Percentiles rank a stretch among this genome's conserved stretches.
Evolutionary conservation across 2,113 vertebrate species (phyloP).

Genomic region (Embiotoca jacksoni): DNA sequence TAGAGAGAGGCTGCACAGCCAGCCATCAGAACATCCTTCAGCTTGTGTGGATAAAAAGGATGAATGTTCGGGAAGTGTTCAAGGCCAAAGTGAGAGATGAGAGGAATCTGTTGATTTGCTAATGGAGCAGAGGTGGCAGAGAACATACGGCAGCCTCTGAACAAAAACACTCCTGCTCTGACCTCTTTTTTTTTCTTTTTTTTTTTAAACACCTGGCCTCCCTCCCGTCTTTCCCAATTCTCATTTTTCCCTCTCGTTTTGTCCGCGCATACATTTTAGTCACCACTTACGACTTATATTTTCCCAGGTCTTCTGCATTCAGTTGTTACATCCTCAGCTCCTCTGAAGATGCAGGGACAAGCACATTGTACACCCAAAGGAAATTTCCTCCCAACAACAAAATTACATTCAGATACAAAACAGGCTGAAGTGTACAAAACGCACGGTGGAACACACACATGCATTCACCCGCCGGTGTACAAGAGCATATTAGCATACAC

Average conservation of each 20-base stretch:
- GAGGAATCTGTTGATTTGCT: conserved; percentile 75
- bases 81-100: conserved; percentile 67
- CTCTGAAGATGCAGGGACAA: conserved; percentile 67
- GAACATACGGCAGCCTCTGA: conserved; percentile 24
- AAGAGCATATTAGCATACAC: conserved; percentile 39
- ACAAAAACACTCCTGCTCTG: conserved; percentile 49
- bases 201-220: conserved; percentile 21
- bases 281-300: conserved; percentile 41
- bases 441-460: conserved; percentile 7
- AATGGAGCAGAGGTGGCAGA: conserved; percentile 66
- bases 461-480: conserved; percentile 23
- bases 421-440: conserved; percentile 32
- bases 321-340: conserved; percentile 61
- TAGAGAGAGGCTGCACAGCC: conserved; percentile 42
- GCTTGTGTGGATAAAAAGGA: conserved; percentile 49
- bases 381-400: conserved; percentile 65
- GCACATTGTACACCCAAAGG: conserved; percentile 62
- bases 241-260: not conserved
- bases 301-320: conserved; percentile 52
- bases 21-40: conserved; percentile 66
- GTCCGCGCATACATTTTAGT: conserved; percentile 48
- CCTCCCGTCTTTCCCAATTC: conserved; percentile 23
- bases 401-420: conserved; percentile 67
- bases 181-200: conserved; percentile 36
- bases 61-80: conserved; percentile 68